A percentile compares a stretch with the other conserved stretches of the same genome.
Evolutionary conservation across 2,888 invertebrate species (phyloP).

Genomic region (Lasioglossum leucozonium): DNA sequence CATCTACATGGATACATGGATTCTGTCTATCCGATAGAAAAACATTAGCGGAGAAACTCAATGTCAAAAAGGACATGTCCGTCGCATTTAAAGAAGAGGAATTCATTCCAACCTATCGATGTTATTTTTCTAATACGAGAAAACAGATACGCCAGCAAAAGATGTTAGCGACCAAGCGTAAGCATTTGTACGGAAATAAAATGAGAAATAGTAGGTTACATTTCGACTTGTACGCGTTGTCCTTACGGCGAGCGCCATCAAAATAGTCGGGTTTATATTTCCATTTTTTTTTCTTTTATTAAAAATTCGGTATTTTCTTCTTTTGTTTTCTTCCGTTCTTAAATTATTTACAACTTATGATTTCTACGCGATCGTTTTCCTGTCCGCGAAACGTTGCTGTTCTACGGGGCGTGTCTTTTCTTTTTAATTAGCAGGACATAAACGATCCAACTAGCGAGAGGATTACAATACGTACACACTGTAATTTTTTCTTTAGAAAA

Average conservation of each 20-base stretch:
- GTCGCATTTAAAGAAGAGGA: conserved; percentile 21
- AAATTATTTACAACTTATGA: conserved; percentile 48
- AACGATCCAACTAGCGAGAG: conserved; percentile 22
- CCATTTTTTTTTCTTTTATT: conserved; percentile 43
- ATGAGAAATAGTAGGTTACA: conserved; percentile 29
- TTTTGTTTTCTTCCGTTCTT: background rate
- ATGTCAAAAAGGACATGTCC: conserved; percentile 6
- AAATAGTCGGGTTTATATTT: background rate
- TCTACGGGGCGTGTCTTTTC: conserved; percentile 8
- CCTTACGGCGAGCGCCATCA: background rate
- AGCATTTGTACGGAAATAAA: conserved; percentile 61
- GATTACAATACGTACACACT: conserved; percentile 30
- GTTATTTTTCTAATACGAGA: conserved; percentile 64
- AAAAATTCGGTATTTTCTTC: conserved; percentile 30
- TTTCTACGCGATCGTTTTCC: conserved; percentile 38
- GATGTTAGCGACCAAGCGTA: conserved; percentile 24
- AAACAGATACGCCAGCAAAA: conserved; percentile 9
- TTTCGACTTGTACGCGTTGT: conserved; percentile 2
- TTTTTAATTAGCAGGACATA: background rate
- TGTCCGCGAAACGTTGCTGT: conserved; percentile 8
- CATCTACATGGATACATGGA: no score
- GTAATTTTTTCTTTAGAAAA: conserved; percentile 44
- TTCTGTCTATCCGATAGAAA: background rate
- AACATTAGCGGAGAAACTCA: conserved; percentile 11
- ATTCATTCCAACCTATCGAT: conserved; percentile 7